Percentiles rank a stretch among this genome's conserved stretches.
These are phyloP conservation scores for Drosophila pegasa DNA, from an alignment of 2,888 invertebrate genomes.

Conservation along the genomic window DNA sequence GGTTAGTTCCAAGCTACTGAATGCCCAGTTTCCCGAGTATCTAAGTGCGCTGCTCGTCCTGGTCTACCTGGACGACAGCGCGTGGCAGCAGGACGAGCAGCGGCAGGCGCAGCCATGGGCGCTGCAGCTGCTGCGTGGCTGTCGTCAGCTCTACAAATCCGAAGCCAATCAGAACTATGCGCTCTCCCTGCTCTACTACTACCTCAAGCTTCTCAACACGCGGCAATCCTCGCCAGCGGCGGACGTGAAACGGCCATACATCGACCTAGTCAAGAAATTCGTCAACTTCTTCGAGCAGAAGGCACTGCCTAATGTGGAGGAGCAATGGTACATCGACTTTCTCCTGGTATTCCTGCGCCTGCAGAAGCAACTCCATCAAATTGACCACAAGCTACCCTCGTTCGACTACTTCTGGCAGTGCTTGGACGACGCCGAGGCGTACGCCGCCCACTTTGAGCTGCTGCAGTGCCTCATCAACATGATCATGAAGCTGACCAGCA, in stretches of 20 bases:
- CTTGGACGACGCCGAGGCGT: slow-evolving; percentile 54
- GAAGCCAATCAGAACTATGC: slow-evolving; percentile 55
- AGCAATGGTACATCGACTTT: slow-evolving; percentile 77
- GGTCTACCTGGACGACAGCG: slow-evolving; percentile 58
- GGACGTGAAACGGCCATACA: slow-evolving; percentile 61
- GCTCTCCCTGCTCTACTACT: slow-evolving; percentile 73
- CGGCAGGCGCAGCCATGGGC: slow-evolving; percentile 46
- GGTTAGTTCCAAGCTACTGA: slow-evolving; percentile 23
- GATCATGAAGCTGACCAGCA: slow-evolving; percentile 59
- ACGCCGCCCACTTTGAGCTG: slow-evolving; percentile 63
- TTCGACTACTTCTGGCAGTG: slow-evolving; percentile 69
- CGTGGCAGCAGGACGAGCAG: slow-evolving; percentile 46
- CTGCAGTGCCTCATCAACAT: slow-evolving; percentile 61
- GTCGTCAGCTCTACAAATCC: slow-evolving; percentile 63
- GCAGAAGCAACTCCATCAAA: slow-evolving; percentile 58
- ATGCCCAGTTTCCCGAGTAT: slow-evolving; percentile 53
- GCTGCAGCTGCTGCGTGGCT: slow-evolving; percentile 65
- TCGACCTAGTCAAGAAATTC: slow-evolving; percentile 68
- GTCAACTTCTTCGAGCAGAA: slow-evolving; percentile 61
- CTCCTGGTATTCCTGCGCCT: slow-evolving; percentile 60
- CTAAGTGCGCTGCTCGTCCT: slow-evolving; percentile 56
- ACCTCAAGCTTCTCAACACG: slow-evolving; percentile 68
- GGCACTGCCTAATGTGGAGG: slow-evolving; percentile 21
- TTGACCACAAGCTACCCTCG: slow-evolving; percentile 22
- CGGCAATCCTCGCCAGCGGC: slow-evolving; percentile 24